phyloP scores from a whole-genome alignment of 2,797 vertebrate genomes.

The Calcarius lapponicus region DNA sequence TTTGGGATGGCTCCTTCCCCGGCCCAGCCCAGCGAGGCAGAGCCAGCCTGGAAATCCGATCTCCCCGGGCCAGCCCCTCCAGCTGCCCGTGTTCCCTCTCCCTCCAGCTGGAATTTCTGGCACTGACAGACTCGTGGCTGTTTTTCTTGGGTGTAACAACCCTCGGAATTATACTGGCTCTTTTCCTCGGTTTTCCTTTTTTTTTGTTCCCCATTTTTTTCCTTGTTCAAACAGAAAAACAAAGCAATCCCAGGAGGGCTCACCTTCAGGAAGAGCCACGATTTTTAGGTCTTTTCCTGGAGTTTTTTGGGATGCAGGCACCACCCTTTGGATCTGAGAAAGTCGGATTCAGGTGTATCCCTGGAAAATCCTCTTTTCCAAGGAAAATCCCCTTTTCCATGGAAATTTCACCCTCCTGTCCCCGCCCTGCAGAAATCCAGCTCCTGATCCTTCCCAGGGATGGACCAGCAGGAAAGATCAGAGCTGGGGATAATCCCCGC shows the following conservation, averaged over 20 bases:
- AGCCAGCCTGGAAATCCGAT: not conserved
- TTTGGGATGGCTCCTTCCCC: not conserved
- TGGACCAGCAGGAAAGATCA: rapidly evolving
- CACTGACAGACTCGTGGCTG: not conserved
- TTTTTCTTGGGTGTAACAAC: conserved; percentile 36
- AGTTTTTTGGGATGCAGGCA: not conserved
- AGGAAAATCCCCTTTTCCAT: not conserved
- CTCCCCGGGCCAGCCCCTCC: not conserved
- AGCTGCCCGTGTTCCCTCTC: not conserved
- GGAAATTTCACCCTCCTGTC: not conserved
- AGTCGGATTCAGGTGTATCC: not conserved
- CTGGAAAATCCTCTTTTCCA: not conserved
- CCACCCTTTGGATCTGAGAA: not conserved
- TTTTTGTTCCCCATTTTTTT: not conserved
- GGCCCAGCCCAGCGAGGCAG: not conserved
- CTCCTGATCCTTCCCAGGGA: not conserved
- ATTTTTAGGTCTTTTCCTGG: not conserved
- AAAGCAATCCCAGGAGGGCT: not conserved
- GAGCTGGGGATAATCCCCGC: rapidly evolving
- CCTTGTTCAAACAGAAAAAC: not conserved
- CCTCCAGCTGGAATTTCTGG: not conserved
- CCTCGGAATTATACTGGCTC: not conserved
- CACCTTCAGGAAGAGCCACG: rapidly evolving
- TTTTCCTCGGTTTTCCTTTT: not conserved
- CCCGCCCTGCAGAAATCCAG: not conserved